phyloP scores from a whole-genome alignment of 2,888 invertebrate genomes.

The Cactoblastis cactorum region DNA sequence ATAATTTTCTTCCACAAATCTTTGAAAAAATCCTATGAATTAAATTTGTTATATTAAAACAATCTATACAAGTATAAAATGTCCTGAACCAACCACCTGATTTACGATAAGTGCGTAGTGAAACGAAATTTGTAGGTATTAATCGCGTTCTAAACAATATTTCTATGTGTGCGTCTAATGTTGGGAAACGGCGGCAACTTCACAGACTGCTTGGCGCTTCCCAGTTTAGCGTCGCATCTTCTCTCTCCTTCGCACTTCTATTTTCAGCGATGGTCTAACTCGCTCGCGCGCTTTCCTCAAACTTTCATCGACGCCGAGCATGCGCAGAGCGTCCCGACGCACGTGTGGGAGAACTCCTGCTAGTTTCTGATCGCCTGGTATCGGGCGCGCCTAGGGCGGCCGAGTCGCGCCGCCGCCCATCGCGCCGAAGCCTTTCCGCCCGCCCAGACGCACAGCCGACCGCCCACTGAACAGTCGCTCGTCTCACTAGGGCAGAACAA shows the following conservation, averaged over 20 bases:
- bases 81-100: background rate
- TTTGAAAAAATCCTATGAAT: background rate
- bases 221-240: slow-evolving; percentile 51
- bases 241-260: slow-evolving; percentile 54
- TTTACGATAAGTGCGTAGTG: slow-evolving; percentile 3
- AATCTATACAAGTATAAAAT: background rate
- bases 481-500: slow-evolving; percentile 41
- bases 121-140: slow-evolving; percentile 3
- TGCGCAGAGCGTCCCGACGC: slow-evolving; percentile 66
- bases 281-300: slow-evolving; percentile 59
- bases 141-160: slow-evolving; percentile 25
- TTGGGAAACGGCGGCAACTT: slow-evolving; percentile 42
- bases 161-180: slow-evolving; percentile 31
- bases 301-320: slow-evolving; percentile 60
- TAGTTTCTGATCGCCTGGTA: slow-evolving; percentile 62
- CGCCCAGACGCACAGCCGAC: slow-evolving; percentile 68
- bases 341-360: slow-evolving; percentile 55
- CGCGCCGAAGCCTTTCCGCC: slow-evolving; percentile 52
- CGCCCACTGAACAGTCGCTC: slow-evolving; percentile 67
- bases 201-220: slow-evolving; percentile 76
- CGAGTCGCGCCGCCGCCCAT: slow-evolving; percentile 70
- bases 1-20: no score
- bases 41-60: background rate
- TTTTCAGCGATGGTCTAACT: slow-evolving; percentile 48
- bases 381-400: slow-evolving; percentile 78